phyloP scores from a whole-genome alignment of 2,888 invertebrate species.

The Amphipoea lucens region DNA sequence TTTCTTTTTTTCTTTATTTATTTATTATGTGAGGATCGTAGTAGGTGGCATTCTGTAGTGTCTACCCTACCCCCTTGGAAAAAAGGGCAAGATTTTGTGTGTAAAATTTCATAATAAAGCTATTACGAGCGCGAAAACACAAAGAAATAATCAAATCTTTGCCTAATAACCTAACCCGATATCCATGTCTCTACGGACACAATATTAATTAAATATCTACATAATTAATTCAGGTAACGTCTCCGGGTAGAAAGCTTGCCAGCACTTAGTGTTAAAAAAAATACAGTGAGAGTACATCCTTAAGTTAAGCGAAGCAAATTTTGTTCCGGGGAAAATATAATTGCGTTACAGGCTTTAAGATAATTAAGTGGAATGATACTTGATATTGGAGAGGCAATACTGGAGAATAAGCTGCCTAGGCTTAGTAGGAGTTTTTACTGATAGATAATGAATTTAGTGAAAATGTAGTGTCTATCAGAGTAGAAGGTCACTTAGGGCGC shows the following conservation, averaged over 20 bases:
- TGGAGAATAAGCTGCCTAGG: background rate
- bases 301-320: conserved; percentile 46
- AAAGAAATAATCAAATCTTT: no score
- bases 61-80: no score
- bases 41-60: no score
- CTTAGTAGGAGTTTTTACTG: background rate
- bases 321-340: conserved; percentile 39
- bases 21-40: no score
- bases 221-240: conserved; percentile 69
- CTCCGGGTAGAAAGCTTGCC: conserved; percentile 47
- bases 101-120: no score
- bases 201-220: conserved; percentile 61
- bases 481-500: background rate
- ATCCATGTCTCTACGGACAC: conserved; percentile 11
- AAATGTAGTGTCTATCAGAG: no score
- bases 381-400: conserved; percentile 16
- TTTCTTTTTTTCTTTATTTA: no score
- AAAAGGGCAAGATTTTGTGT: no score
- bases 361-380: conserved; percentile 35
- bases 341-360: conserved; percentile 34
- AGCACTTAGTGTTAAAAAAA: conserved; percentile 59
- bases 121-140: no score
- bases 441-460: background rate
- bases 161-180: background rate
- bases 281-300: conserved; percentile 35